These are phyloP conservation scores for Thripadectes ignobilis DNA, from an alignment of 2,797 vertebrate genomes.

Conservation along the genomic window DNA sequence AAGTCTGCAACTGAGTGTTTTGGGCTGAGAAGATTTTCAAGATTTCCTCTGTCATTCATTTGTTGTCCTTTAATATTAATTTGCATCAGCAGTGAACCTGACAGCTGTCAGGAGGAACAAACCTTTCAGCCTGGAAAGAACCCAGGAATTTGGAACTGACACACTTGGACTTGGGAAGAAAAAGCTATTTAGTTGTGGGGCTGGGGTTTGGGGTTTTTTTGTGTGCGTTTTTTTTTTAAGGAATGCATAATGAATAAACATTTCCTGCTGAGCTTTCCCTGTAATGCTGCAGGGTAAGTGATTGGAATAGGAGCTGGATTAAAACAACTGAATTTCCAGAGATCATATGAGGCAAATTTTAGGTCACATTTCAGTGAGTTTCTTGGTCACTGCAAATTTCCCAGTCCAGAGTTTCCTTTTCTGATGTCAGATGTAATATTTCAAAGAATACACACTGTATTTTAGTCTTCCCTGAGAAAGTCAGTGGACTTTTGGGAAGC, in stretches of 20 bases:
- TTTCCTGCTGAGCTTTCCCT: neutral
- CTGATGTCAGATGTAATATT: neutral
- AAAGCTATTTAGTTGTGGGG: neutral
- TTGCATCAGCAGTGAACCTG: slow-evolving; percentile 46
- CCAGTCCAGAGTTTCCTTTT: neutral
- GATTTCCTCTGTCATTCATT: slow-evolving; percentile 41
- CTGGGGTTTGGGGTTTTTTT: neutral
- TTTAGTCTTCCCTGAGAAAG: neutral
- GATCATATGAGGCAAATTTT: neutral
- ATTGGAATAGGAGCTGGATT: slow-evolving; percentile 6
- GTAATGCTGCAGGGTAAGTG: neutral
- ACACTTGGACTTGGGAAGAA: slow-evolving; percentile 34
- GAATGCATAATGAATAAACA: slow-evolving; percentile 29
- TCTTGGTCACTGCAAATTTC: neutral
- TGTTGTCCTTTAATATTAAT: slow-evolving; percentile 60
- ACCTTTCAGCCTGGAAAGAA: slow-evolving; percentile 40
- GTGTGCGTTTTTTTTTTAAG: slow-evolving; percentile 20
- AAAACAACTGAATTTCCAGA: neutral
- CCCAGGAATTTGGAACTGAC: slow-evolving; percentile 40
- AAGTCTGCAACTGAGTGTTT: slow-evolving; percentile 6
- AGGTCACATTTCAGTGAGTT: neutral
- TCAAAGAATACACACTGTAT: neutral
- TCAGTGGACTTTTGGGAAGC: neutral
- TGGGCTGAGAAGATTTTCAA: slow-evolving; percentile 14
- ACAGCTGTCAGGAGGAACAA: slow-evolving; percentile 59